phyloP scores from a whole-genome alignment of 1,140 invertebrate genomes.

The Drosophila pseudoobscura region DNA sequence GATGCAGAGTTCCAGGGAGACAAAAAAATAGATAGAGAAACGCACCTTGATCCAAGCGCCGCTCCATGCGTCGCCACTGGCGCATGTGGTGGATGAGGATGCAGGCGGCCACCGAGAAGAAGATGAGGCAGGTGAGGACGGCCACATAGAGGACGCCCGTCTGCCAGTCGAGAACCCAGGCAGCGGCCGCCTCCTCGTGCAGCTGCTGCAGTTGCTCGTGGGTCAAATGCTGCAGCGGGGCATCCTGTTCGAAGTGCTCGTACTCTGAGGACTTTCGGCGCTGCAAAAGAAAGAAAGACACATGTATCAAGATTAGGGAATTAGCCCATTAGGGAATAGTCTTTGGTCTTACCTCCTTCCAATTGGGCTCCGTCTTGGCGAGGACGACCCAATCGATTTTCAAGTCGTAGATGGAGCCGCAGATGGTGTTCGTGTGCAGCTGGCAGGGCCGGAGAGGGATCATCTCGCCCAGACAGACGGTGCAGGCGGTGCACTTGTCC shows the following conservation, averaged over 20 bases:
- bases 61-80: slow-evolving; percentile 86
- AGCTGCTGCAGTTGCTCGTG: slow-evolving; percentile 77
- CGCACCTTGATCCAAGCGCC: slow-evolving; percentile 85
- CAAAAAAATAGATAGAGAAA: neutral
- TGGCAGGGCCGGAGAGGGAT: slow-evolving; percentile 79
- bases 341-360: slow-evolving; percentile 77
- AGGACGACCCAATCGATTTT: slow-evolving; percentile 79
- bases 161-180: slow-evolving; percentile 85
- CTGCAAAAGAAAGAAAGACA: slow-evolving; percentile 19
- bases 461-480: slow-evolving; percentile 73
- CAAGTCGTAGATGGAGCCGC: slow-evolving; percentile 79
- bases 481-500: slow-evolving; percentile 75
- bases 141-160: slow-evolving; percentile 86
- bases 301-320: no score
- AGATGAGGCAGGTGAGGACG: slow-evolving; percentile 86
- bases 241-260: slow-evolving; percentile 60
- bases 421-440: slow-evolving; percentile 78
- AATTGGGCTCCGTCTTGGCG: slow-evolving; percentile 79
- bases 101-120: slow-evolving; percentile 87
- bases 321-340: no score
- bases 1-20: neutral
- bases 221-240: slow-evolving; percentile 67
- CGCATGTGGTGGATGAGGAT: slow-evolving; percentile 87
- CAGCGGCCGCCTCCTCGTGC: slow-evolving; percentile 71
- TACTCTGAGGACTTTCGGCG: slow-evolving; percentile 78